Percentiles rank a stretch among this genome's conserved stretches.
phyloP scores from a whole-genome alignment of 2,797 vertebrate species.

The Argentina silus region DNA sequence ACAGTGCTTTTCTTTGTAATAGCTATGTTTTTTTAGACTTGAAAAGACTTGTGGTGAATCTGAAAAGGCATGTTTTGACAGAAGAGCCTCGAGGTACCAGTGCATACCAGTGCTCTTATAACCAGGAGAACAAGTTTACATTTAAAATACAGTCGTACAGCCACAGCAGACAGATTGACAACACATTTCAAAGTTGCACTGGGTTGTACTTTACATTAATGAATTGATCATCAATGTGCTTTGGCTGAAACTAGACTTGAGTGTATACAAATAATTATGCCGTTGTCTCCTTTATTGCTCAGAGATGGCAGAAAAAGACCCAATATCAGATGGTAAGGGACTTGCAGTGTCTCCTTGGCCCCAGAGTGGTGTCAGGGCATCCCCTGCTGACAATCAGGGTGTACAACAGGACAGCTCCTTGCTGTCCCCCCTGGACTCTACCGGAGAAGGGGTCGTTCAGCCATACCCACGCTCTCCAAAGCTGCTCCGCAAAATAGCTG shows the following conservation, averaged over 20 bases:
- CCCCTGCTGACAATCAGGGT: constrained; percentile 28
- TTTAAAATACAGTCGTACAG: neutral
- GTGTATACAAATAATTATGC: neutral
- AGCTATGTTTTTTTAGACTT: neutral
- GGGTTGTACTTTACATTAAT: too few relatives aligned
- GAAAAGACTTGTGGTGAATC: neutral
- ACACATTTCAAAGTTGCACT: neutral
- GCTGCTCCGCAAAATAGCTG: constrained; percentile 53
- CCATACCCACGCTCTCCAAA: constrained; percentile 74
- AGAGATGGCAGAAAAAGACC: constrained; percentile 67
- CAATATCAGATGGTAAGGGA: neutral
- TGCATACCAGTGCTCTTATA: neutral
- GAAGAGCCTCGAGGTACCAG: neutral
- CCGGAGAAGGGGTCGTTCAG: constrained; percentile 39
- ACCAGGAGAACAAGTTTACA: neutral
- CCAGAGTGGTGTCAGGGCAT: neutral
- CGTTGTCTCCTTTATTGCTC: neutral
- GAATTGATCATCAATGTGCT: neutral
- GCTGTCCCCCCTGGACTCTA: constrained; percentile 42
- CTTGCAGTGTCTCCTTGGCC: neutral
- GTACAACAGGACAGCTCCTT: constrained; percentile 35
- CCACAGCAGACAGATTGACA: neutral
- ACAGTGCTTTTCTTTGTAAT: neutral
- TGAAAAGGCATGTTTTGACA: constrained; percentile 17
- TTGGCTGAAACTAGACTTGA: neutral